phyloP scores from a whole-genome alignment of 2,888 invertebrate species.

The Pterostichus niger region DNA sequence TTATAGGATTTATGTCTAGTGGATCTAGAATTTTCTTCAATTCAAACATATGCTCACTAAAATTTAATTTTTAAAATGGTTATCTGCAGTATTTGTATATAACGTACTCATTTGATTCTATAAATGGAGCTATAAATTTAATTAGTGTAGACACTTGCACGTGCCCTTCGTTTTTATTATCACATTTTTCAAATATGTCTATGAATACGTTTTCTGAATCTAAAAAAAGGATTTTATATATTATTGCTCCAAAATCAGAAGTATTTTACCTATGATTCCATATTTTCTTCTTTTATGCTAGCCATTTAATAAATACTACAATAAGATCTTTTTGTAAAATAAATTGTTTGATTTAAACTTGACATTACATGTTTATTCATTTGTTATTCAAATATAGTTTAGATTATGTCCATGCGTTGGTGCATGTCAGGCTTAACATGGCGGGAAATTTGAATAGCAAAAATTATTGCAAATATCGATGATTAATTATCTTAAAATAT shows the following conservation, averaged over 20 bases:
- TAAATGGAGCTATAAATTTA: conserved; percentile 72
- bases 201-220: conserved; percentile 69
- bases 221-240: conserved; percentile 24
- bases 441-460: no score
- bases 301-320: conserved; percentile 29
- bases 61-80: conserved; percentile 58
- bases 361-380: conserved; percentile 23
- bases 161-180: conserved; percentile 70
- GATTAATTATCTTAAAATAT: no score
- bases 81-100: conserved; percentile 8
- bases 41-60: conserved; percentile 71
- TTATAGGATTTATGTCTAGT: conserved; percentile 69
- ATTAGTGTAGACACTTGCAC: conserved; percentile 72
- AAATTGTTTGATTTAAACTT: neutral
- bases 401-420: neutral
- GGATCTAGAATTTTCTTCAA: conserved; percentile 71
- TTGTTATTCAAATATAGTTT: neutral
- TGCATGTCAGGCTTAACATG: no score
- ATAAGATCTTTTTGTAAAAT: neutral
- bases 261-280: conserved; percentile 13
- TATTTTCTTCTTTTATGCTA: conserved; percentile 9
- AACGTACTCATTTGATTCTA: conserved; percentile 72
- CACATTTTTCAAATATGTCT: conserved; percentile 72
- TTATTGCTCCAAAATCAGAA: neutral
- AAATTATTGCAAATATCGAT: no score